Evolutionary conservation across 1,140 invertebrate genomes (phyloP).

Genomic region (Spodoptera litura): DNA sequence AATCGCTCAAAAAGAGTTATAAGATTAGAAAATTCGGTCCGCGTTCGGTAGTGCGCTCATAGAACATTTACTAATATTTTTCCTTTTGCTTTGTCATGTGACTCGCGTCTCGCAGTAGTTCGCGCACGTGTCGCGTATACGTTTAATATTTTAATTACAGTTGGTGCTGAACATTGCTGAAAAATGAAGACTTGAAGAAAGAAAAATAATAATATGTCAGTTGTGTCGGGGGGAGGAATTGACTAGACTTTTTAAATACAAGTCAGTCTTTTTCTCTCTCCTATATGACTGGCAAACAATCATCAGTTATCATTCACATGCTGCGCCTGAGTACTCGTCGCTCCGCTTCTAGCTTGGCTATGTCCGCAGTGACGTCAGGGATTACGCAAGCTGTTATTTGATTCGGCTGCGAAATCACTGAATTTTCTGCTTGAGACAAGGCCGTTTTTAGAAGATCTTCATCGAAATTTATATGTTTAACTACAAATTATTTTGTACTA

Average conservation of each 20-base stretch:
- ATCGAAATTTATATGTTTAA: neutral
- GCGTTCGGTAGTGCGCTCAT: conserved; percentile 48
- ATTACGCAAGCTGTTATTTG: conserved; percentile 79
- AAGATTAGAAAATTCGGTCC: conserved; percentile 46
- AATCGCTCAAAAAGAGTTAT: conserved; percentile 52
- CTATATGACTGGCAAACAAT: conserved; percentile 78
- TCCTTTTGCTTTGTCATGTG: conserved; percentile 65
- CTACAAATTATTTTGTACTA: conserved; percentile 17
- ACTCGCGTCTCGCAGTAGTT: conserved; percentile 50
- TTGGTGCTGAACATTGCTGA: conserved; percentile 56
- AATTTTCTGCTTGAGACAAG: conserved; percentile 80
- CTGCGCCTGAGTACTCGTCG: conserved; percentile 7
- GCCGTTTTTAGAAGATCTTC: conserved; percentile 29
- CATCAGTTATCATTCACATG: conserved; percentile 34
- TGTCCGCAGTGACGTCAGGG: conserved; percentile 82
- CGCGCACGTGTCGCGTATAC: conserved; percentile 54
- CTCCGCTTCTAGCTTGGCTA: conserved; percentile 43
- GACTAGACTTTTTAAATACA: conserved; percentile 73
- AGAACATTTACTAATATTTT: conserved; percentile 61
- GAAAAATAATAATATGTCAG: conserved; percentile 71
- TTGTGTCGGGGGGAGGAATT: conserved; percentile 80
- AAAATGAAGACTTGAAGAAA: conserved; percentile 61
- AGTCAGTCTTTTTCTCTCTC: conserved; percentile 86
- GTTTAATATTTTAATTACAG: conserved; percentile 64
- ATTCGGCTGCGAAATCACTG: conserved; percentile 82